Base-by-base conservation (phyloP, 2,888 invertebrate species). In the Eupithecia tripunctaria region DNA sequence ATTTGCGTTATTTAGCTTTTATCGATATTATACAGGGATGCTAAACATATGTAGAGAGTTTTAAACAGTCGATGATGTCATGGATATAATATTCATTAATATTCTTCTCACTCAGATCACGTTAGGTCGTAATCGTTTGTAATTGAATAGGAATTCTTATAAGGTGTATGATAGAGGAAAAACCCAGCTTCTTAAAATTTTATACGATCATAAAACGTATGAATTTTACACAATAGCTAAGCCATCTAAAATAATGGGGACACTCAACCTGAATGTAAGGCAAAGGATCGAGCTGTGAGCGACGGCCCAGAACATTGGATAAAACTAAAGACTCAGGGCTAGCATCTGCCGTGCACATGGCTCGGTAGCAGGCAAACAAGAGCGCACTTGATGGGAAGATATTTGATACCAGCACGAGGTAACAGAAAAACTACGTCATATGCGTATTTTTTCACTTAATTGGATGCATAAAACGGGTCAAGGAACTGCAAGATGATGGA, bases 331-430 rank as follows among this genome's bases (percentile, higher is more conserved):
- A 82, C 82, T 84, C 84, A 85, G 85, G 84, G 82, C 85, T 82
- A 88, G 88, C 94, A 94, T 93, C 90, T 94, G 94, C 87, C 84
- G 89, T 80, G 82, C 94, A 94, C 91, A 94, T 94, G 94, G 91
- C 87, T 81, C 85, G 82, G 82, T 82, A 83, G 84, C 81, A 79
- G 81, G 81, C 86, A 82, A 81, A 84, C 82, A 87, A 86, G 86
- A 89, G 83, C 87, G 81, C 84, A 88, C 87, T 89, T 83, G 87
- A 89, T 84, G 88, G 87, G 88, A 89, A 90, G 87, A 85, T 85
- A 91, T 87, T 83, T 84, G 87, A 92, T 90, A 90, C 84, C 77
- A 81, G 82, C 79, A 78, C 78, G 84, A 86, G 85, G 86, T 87
- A 84, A 84, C 85, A 79, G 80, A 79, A 78, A 82, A 83, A 82